Percentiles rank a stretch among this genome's conserved stretches.
Conservation (phyloP, 2,888 invertebrate species). For the Calliopum simillimum region DNA sequence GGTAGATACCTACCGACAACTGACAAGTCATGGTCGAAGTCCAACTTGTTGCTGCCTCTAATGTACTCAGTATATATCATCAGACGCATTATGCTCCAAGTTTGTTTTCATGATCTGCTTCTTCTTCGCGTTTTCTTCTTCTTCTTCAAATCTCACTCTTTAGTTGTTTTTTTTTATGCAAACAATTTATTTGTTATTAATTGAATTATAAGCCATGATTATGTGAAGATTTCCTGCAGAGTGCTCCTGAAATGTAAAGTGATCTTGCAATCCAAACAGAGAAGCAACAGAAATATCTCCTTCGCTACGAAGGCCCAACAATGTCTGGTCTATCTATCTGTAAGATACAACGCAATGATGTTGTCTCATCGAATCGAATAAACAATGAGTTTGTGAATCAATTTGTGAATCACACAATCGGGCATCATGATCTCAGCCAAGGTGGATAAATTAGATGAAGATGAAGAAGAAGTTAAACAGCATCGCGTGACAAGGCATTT, state of each 20-base stretch:
- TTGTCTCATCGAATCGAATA: constrained; percentile 25
- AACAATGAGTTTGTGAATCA: constrained; percentile 46
- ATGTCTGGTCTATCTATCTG: neutral
- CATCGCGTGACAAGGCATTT: constrained; percentile 39
- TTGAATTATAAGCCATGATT: constrained; percentile 66
- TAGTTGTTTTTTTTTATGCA: neutral
- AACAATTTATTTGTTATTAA: constrained; percentile 54
- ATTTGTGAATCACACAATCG: constrained; percentile 48
- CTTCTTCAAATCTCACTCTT: neutral
- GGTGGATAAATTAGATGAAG: neutral
- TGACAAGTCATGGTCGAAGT: constrained; percentile 8
- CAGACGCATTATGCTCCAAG: neutral
- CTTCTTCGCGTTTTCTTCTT: neutral
- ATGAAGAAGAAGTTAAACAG: constrained; percentile 7
- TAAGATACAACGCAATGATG: constrained; percentile 1
- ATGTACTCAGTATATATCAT: neutral
- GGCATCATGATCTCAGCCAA: constrained; percentile 42
- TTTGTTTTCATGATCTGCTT: neutral
- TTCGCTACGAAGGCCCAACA: neutral
- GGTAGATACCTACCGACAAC: too few relatives aligned
- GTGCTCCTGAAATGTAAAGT: constrained; percentile 36
- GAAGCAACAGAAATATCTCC: neutral
- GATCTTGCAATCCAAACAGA: constrained; percentile 20
- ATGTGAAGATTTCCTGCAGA: constrained; percentile 63
- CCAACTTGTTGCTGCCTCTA: neutral